Base-by-base conservation (phyloP, 1,140 invertebrate genomes). In the Sarcophaga bullata region DNA sequence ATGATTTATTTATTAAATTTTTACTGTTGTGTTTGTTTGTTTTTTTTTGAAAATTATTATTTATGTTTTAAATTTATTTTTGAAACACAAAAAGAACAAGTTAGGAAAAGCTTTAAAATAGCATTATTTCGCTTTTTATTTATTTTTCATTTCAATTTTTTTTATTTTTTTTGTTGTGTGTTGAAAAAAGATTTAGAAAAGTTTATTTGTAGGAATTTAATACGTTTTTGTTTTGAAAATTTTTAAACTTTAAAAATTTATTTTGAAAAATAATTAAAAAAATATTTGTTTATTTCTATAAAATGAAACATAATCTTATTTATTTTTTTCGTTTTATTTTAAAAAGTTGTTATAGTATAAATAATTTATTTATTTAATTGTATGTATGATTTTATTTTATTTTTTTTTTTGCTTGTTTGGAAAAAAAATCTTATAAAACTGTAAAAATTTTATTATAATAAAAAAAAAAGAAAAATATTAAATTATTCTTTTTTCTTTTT, bases 391-490 rank as follows among this genome's bases (percentile, higher is more conserved):
- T 78, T 52, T 37, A 37, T 37, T 37, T 37, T 37, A 2, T 37
- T 37, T 37, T 37, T 37, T 37, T 37, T 37, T 37, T 37, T 37
- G 25, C 25, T 37, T 37, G 25, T 37, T 76, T 78, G n/a, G n/a
- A n/a, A 50, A 78, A 78, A 19, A 73, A 73, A 73, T 48, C n/a
- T 48, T 19, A 48, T 68, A 81, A n/a, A 72, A 73, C 62, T 73
- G 37, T 73, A 82, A 73, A 50, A 1, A 9, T 82, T 82, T 76
- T 15, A 76, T 82, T 76, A 37, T 6, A 76, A 25, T 54, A 82
- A 46, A 75, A 37, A 25, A 48, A 81, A 62, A 81, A 82, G 54
- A 82, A 47, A 58, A 68, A 75, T 58, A 76, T 54, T 82, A 80
- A 80, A 73, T 80, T 54, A 62, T 46, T 62, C 72, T 17, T 72